phyloP scores from a whole-genome alignment of 1,140 invertebrate species.

The Procambarus clarkii region DNA sequence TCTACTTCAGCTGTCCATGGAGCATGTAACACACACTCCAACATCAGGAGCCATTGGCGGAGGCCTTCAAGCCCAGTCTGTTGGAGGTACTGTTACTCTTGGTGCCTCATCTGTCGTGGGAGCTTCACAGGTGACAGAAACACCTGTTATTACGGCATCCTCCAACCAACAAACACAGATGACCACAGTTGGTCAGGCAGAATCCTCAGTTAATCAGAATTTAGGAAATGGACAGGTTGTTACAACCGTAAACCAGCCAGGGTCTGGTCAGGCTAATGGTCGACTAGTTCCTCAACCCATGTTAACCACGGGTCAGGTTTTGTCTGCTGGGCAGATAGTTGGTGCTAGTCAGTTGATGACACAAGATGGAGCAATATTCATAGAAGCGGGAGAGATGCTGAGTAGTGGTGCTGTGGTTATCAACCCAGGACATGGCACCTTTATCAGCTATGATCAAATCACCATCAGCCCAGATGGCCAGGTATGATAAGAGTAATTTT shows the following conservation, averaged over 20 bases:
- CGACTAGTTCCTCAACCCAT: slow-evolving; percentile 23
- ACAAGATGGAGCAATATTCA: slow-evolving; percentile 64
- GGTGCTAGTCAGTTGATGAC: slow-evolving; percentile 60
- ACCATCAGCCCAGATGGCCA: slow-evolving; percentile 63
- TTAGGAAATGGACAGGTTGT: slow-evolving; percentile 41
- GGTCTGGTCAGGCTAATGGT: slow-evolving; percentile 25
- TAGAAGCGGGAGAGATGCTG: slow-evolving; percentile 66
- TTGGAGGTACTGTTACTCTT: slow-evolving; percentile 36
- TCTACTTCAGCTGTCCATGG: slow-evolving; percentile 62
- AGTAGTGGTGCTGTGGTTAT: slow-evolving; percentile 62
- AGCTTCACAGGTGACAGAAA: slow-evolving; percentile 12
- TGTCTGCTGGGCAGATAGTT: slow-evolving; percentile 59
- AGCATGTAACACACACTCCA: slow-evolving; percentile 37
- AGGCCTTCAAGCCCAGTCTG: slow-evolving; percentile 23
- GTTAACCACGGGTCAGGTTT: slow-evolving; percentile 33
- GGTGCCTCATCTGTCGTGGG: slow-evolving; percentile 16
- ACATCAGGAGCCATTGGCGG: slow-evolving; percentile 7
- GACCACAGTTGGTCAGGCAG: slow-evolving; percentile 29
- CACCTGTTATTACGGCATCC: slow-evolving; percentile 13
- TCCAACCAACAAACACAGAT: slow-evolving; percentile 29
- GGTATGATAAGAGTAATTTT: slow-evolving; percentile 23
- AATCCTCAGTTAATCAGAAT: slow-evolving; percentile 28
- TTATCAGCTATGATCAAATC: slow-evolving; percentile 65
- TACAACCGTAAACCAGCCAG: slow-evolving; percentile 20
- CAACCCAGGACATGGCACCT: slow-evolving; percentile 54